Conservation (phyloP, 2,797 vertebrate species). For the Sarcoramphus papa region DNA sequence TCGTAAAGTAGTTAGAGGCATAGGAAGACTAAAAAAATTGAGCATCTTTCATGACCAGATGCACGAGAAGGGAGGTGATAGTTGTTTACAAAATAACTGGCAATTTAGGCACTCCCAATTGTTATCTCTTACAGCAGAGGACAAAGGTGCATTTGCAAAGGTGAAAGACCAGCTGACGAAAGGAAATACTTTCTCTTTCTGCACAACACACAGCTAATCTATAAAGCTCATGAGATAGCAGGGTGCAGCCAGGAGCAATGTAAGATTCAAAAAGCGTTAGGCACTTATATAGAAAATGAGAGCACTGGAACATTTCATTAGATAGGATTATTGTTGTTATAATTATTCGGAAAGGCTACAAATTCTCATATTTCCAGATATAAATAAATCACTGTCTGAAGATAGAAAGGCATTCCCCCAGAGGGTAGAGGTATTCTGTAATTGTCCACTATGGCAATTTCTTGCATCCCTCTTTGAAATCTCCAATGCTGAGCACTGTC, state of each 20-base stretch:
- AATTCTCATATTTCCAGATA: background rate
- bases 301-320: constrained; percentile 11
- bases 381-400: background rate
- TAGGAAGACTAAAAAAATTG: background rate
- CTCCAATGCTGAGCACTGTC: background rate
- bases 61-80: background rate
- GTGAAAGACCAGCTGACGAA: constrained; percentile 8
- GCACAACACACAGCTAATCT: background rate
- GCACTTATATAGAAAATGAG: background rate
- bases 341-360: background rate
- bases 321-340: background rate
- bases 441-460: background rate
- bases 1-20: background rate
- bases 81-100: background rate
- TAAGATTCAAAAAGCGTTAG: background rate
- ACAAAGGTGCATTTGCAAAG: constrained; percentile 19
- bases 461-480: background rate
- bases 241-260: background rate
- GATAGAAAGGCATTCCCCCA: background rate
- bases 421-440: background rate
- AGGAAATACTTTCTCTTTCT: background rate
- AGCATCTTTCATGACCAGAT: background rate
- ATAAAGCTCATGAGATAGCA: background rate
- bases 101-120: constrained; percentile 2
- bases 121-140: background rate